These are phyloP conservation scores for Eristalinus sepulchralis DNA, from an alignment of 2,888 invertebrate genomes.

Conservation along the genomic window DNA sequence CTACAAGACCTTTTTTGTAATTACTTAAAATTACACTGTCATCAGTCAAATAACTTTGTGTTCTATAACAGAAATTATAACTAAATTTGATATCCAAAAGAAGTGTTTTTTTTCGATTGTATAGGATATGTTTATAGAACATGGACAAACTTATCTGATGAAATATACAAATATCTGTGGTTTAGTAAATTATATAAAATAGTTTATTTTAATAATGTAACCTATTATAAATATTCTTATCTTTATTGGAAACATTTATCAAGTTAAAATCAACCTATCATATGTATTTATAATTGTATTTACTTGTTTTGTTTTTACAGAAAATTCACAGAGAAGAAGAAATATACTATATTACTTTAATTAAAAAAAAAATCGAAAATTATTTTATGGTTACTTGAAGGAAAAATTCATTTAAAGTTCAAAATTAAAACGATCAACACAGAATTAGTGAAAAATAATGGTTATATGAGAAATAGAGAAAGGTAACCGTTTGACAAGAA, in stretches of 20 bases:
- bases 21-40: neutral
- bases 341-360: slow-evolving; percentile 5
- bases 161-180: slow-evolving; percentile 18
- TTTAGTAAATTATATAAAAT: slow-evolving; percentile 17
- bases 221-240: neutral
- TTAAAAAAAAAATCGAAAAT: slow-evolving; percentile 30
- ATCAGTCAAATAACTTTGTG: slow-evolving; percentile 6
- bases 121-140: neutral
- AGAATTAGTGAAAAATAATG: slow-evolving; percentile 44
- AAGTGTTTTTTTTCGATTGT: neutral
- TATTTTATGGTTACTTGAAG: slow-evolving; percentile 22
- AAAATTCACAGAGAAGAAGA: slow-evolving; percentile 41
- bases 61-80: neutral
- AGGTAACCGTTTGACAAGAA: slow-evolving; percentile 36
- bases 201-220: neutral
- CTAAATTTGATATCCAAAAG: neutral
- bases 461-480: slow-evolving; percentile 19
- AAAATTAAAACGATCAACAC: slow-evolving; percentile 19
- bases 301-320: slow-evolving; percentile 28
- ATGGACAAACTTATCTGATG: slow-evolving; percentile 9
- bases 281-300: slow-evolving; percentile 1
- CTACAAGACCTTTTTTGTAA: neutral
- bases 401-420: slow-evolving; percentile 20
- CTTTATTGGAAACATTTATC: slow-evolving; percentile 4
- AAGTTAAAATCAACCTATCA: neutral